A percentile compares a stretch with the other conserved stretches of the same genome.
phyloP scores from a whole-genome alignment of 2,888 invertebrate genomes.

The Rhamphomyia laevipes region DNA sequence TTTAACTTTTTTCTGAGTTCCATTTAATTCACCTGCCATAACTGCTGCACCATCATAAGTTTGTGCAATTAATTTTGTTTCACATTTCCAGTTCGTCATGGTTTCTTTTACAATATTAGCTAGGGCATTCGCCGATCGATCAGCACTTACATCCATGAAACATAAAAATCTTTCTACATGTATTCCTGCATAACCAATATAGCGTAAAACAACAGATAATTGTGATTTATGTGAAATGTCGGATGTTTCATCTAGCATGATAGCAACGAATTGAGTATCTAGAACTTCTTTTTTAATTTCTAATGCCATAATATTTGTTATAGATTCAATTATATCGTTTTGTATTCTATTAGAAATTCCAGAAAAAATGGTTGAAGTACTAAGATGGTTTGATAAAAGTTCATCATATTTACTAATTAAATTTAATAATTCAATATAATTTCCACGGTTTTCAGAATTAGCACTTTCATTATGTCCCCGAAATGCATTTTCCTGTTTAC shows the following conservation, averaged over 20 bases:
- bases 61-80: slow-evolving; percentile 2
- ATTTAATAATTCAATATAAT: neutral
- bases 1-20: slow-evolving; percentile 22
- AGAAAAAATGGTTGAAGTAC: neutral
- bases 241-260: slow-evolving; percentile 16
- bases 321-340: neutral
- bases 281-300: slow-evolving; percentile 20
- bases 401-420: neutral
- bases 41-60: slow-evolving; percentile 4
- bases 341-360: neutral
- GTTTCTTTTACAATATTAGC: slow-evolving; percentile 6
- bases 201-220: slow-evolving; percentile 1
- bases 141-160: slow-evolving; percentile 2
- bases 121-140: neutral
- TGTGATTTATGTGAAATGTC: slow-evolving; percentile 1
- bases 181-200: neutral
- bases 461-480: neutral
- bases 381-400: neutral
- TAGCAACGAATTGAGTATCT: slow-evolving; percentile 16
- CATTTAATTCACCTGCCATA: slow-evolving; percentile 14
- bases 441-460: neutral
- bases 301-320: neutral
- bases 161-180: slow-evolving; percentile 1
- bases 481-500: neutral
- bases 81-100: neutral